These are phyloP conservation scores for Erpobdella octoculata DNA, from an alignment of 2,888 invertebrate genomes.

Conservation along the genomic window DNA sequence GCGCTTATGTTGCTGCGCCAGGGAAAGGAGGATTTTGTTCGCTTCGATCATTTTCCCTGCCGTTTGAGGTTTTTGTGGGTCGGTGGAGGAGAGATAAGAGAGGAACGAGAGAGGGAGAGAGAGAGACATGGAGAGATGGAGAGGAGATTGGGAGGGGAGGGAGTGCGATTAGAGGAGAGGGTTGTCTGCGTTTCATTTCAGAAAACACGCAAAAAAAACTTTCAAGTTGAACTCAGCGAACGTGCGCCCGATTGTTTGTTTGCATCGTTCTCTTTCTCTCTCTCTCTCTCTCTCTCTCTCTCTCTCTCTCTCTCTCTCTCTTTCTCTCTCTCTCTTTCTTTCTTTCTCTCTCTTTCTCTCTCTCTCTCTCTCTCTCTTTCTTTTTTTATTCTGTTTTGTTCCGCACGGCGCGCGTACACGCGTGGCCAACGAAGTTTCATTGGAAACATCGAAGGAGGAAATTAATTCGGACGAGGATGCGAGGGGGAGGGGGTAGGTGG, in stretches of 20 bases:
- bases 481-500: not conserved
- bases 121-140: too few species aligned
- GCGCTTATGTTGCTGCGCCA: not conserved
- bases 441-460: not conserved
- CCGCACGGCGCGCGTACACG: not conserved
- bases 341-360: not conserved
- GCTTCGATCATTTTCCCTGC: not conserved
- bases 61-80: not conserved
- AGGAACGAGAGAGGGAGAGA: too few species aligned
- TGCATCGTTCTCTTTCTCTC: conserved; percentile 8
- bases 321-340: not conserved
- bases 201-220: too few species aligned
- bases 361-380: too few species aligned
- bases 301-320: conserved; percentile 3
- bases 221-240: too few species aligned
- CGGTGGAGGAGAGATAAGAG: too few species aligned
- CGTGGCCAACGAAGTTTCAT: not conserved
- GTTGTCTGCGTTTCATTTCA: too few species aligned
- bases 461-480: conserved; percentile 11
- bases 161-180: too few species aligned
- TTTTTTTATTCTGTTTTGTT: too few species aligned
- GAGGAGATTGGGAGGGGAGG: too few species aligned
- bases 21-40: not conserved
- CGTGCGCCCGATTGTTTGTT: too few species aligned
- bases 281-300: conserved; percentile 12